A percentile compares a stretch with the other conserved stretches of the same genome.
Evolutionary conservation across 2,113 vertebrate genomes (phyloP).

Genomic region (Oxyura jamaicensis): DNA sequence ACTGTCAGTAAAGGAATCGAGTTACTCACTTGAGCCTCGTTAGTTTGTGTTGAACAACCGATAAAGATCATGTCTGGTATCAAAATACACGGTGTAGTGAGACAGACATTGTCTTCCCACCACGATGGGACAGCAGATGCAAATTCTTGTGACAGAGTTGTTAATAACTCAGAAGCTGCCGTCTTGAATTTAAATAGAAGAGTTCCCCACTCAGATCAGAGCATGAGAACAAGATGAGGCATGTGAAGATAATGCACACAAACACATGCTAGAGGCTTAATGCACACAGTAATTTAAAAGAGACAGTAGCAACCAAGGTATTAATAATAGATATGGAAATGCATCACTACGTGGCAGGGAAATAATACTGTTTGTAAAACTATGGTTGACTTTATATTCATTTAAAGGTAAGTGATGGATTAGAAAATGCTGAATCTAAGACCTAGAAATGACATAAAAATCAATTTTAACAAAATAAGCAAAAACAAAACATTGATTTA

Average conservation of each 20-base stretch:
- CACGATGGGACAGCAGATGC: neutral
- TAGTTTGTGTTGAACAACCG: neutral
- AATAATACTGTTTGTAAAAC: neutral
- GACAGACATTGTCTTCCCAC: neutral
- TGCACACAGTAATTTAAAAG: slow-evolving; percentile 1
- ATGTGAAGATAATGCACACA: slow-evolving; percentile 31
- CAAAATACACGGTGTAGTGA: neutral
- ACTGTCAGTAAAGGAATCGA: neutral
- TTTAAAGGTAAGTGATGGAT: neutral
- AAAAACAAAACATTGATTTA: neutral
- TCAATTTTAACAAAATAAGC: neutral
- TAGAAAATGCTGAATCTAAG: neutral
- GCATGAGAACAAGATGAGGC: slow-evolving; percentile 16
- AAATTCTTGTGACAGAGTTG: slow-evolving; percentile 16
- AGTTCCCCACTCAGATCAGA: neutral
- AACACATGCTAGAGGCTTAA: slow-evolving; percentile 16
- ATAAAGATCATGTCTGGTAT: neutral
- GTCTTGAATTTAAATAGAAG: neutral
- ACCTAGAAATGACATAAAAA: neutral
- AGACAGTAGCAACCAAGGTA: neutral
- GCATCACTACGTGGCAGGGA: neutral
- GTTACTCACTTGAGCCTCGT: neutral
- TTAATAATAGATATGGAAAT: slow-evolving; percentile 43
- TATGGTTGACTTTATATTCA: neutral
- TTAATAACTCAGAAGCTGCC: slow-evolving; percentile 12